A percentile compares a stretch with the other conserved stretches of the same genome.
Conservation (phyloP, 30 jellyfish, hydroid and myxozoan species). For the Phacellophora camtschatica region DNA sequence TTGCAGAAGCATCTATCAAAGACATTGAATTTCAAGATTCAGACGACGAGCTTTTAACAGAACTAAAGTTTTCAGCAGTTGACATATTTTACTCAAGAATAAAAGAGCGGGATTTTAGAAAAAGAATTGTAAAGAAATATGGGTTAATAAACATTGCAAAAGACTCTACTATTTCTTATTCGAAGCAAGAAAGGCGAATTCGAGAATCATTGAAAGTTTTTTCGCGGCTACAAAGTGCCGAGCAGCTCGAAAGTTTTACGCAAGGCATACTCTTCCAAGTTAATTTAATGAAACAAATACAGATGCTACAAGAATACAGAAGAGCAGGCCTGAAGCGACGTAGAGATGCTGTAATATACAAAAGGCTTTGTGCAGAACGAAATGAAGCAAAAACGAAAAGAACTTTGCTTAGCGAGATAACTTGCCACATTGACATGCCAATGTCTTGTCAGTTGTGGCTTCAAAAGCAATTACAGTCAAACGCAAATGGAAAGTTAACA, state of each 20-base stretch:
- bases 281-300: constrained; percentile 50
- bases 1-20: constrained; percentile 89
- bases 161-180: constrained; percentile 7
- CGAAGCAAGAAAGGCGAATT: constrained; percentile 45
- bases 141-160: constrained; percentile 22
- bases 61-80: constrained; percentile 66
- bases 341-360: constrained; percentile 24
- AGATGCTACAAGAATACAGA: constrained; percentile 63
- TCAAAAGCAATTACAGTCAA: constrained; percentile 48
- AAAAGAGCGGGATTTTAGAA: constrained; percentile 60
- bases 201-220: constrained; percentile 70
- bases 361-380: constrained; percentile 24
- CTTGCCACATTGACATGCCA: constrained; percentile 38
- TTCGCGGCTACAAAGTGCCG: constrained; percentile 72
- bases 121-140: constrained; percentile 29
- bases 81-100: constrained; percentile 74
- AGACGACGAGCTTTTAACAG: constrained; percentile 73
- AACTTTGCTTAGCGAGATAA: constrained; percentile 24
- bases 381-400: constrained; percentile 32
- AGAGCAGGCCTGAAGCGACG: constrained; percentile 64
- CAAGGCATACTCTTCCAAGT: constrained; percentile 70
- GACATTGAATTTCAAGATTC: constrained; percentile 76
- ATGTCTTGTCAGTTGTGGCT: constrained; percentile 59
- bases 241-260: constrained; percentile 58
- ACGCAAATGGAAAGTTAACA: neutral